Evolutionary conservation across 2,113 vertebrate genomes (phyloP).

Genomic region (Oryctolagus cuniculus): mOryCun1.1 NC_091443.1:62642001-62642500

Average conservation of each 20-base stretch:
- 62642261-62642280: background rate
- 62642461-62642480: background rate
- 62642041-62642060: background rate
- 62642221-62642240: background rate
- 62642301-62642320: background rate
- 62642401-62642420: background rate
- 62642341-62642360: background rate
- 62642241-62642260: background rate
- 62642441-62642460: background rate
- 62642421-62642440: background rate
- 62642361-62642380: background rate
- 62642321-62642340: background rate
- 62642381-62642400: background rate
- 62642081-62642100: background rate
- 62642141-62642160: background rate
- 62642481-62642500: background rate
- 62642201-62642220: background rate
- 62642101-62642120: background rate
- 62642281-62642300: background rate
- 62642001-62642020: background rate
- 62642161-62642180: background rate
- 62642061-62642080: background rate
- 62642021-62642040: background rate
- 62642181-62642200: background rate
- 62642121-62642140: background rate